These are phyloP conservation scores for Planiliza haematocheilus DNA, from an alignment of 2,113 vertebrate genomes.

Conservation along the genomic window DNA sequence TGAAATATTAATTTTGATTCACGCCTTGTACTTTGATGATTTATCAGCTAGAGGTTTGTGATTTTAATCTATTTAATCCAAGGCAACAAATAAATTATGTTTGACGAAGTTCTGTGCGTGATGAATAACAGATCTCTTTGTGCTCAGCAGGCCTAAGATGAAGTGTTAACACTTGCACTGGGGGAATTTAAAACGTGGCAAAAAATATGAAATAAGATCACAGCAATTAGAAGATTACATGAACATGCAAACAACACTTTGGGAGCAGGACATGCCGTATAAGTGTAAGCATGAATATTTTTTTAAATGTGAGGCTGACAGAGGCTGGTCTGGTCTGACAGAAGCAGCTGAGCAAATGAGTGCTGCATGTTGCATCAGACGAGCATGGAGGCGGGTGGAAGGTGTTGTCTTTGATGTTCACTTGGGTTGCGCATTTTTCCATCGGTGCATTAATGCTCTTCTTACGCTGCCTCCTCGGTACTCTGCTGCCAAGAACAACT, in stretches of 20 bases:
- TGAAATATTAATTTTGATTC: neutral
- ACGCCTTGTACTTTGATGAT: constrained; percentile 28
- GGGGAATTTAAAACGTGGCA: neutral
- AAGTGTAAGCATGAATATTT: neutral
- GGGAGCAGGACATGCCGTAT: neutral
- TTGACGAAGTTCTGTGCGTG: constrained; percentile 25
- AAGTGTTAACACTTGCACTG: constrained; percentile 4
- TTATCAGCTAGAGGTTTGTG: constrained; percentile 11
- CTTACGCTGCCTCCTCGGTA: constrained; percentile 38
- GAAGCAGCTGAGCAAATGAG: constrained; percentile 46
- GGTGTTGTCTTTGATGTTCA: constrained; percentile 72
- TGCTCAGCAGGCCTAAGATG: constrained; percentile 19
- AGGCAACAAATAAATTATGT: constrained; percentile 13
- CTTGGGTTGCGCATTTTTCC: constrained; percentile 20
- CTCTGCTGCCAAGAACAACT: constrained; percentile 7
- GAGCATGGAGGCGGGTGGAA: constrained; percentile 39
- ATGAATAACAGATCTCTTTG: constrained; percentile 29
- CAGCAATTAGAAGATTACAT: neutral
- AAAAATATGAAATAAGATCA: constrained; percentile 6
- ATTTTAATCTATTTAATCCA: constrained; percentile 20
- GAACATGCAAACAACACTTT: neutral
- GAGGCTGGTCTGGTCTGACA: constrained; percentile 31
- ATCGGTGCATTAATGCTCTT: constrained; percentile 30
- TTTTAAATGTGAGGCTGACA: constrained; percentile 14
- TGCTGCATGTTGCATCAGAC: constrained; percentile 55